Evolutionary conservation across 2,113 vertebrate species (phyloP).

Genomic region (Alethe castanea): DNA sequence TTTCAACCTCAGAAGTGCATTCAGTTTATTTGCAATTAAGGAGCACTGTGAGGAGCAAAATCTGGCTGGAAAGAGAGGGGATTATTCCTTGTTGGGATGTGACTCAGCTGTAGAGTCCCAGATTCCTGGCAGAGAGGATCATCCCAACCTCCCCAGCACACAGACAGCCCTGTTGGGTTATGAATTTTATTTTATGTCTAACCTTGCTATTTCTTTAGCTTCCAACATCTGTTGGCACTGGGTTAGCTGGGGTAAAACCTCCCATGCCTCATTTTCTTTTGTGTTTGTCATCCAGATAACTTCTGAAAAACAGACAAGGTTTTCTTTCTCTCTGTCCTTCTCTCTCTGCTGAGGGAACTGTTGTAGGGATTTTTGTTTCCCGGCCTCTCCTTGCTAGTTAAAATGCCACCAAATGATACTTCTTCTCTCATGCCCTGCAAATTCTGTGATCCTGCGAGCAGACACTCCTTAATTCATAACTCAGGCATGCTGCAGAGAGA

Average conservation of each 20-base stretch:
- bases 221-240: neutral
- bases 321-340: neutral
- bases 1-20: neutral
- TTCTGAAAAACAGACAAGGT: neutral
- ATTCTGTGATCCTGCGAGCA: neutral
- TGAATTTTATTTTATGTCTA: neutral
- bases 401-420: neutral
- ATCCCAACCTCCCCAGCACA: neutral
- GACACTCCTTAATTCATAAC: neutral
- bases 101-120: neutral
- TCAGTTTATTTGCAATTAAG: neutral
- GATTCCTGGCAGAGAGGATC: neutral
- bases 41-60: neutral
- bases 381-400: neutral
- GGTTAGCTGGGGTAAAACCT: neutral
- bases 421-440: neutral
- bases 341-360: neutral
- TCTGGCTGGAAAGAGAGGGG: neutral
- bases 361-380: neutral
- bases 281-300: neutral
- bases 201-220: neutral
- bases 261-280: neutral
- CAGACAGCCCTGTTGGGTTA: neutral
- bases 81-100: neutral
- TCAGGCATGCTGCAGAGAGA: neutral